Percentiles rank a stretch among this genome's conserved stretches.
These are phyloP conservation scores for Orchestia grillus DNA, from an alignment of 1,140 invertebrate genomes.

Conservation along the genomic window DNA sequence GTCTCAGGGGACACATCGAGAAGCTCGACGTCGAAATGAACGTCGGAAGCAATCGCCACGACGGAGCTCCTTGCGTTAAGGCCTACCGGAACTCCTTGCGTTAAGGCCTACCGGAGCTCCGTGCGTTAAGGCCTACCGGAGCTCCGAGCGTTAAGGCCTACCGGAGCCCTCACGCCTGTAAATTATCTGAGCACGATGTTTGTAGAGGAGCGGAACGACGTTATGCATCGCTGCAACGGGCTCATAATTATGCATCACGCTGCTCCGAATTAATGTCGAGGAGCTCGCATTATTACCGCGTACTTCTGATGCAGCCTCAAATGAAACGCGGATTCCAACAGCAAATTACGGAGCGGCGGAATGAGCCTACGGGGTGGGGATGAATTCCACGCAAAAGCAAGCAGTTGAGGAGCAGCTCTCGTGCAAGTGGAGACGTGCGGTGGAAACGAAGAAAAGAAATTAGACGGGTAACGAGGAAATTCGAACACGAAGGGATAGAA, in stretches of 20 bases:
- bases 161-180: not conserved
- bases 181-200: not conserved
- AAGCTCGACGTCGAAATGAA: not conserved
- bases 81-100: not conserved
- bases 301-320: not conserved
- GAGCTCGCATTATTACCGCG: not conserved
- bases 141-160: not conserved
- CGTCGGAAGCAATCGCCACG: not conserved
- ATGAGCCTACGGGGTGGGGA: not conserved
- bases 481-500: too few relatives aligned
- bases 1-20: not conserved
- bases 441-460: too few relatives aligned
- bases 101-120: not conserved
- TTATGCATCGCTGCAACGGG: conserved; percentile 5
- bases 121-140: not conserved
- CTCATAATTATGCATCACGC: not conserved
- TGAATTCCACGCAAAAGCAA: not conserved
- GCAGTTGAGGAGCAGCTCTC: not conserved
- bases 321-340: not conserved
- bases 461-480: too few relatives aligned
- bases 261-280: not conserved
- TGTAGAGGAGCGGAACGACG: not conserved
- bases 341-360: not conserved
- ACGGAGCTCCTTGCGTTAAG: not conserved
- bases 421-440: not conserved